Evolutionary conservation across 2,888 invertebrate species (phyloP).

Genomic region (Nemotelus nigrinus): DNA sequence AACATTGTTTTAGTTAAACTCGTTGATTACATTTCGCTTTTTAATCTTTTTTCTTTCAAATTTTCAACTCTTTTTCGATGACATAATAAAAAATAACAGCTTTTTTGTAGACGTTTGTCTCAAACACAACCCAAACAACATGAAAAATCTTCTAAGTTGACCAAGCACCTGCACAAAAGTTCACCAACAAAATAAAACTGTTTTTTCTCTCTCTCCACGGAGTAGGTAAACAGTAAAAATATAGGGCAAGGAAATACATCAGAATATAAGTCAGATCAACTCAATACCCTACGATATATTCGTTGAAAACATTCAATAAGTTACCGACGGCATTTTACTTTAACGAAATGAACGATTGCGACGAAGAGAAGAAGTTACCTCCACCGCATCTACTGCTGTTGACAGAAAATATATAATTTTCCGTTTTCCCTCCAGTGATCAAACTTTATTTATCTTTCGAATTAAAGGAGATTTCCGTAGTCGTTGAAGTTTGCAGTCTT

Average conservation of each 20-base stretch:
- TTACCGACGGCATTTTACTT: neutral
- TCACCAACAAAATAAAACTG: neutral
- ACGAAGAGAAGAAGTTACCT: no score
- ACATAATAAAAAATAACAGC: no score
- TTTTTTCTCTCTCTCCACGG: neutral
- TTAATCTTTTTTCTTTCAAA: no score
- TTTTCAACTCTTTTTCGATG: no score
- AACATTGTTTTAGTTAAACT: no score
- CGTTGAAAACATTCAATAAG: conserved; percentile 3
- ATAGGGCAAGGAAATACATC: neutral
- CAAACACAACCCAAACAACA: no score
- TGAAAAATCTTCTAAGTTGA: no score
- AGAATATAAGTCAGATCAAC: neutral
- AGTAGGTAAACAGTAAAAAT: neutral
- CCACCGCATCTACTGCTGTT: neutral
- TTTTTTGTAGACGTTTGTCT: no score
- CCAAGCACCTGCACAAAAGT: no score
- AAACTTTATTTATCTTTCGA: conserved; percentile 15
- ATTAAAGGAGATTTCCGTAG: neutral
- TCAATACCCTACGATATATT: neutral
- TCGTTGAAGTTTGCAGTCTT: no score
- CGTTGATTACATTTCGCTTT: no score
- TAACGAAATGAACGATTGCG: neutral
- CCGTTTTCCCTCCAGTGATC: neutral
- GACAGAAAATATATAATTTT: neutral